Conservation (phyloP, 2,113 vertebrate species). For the Lasiurus cinereus region DNA sequence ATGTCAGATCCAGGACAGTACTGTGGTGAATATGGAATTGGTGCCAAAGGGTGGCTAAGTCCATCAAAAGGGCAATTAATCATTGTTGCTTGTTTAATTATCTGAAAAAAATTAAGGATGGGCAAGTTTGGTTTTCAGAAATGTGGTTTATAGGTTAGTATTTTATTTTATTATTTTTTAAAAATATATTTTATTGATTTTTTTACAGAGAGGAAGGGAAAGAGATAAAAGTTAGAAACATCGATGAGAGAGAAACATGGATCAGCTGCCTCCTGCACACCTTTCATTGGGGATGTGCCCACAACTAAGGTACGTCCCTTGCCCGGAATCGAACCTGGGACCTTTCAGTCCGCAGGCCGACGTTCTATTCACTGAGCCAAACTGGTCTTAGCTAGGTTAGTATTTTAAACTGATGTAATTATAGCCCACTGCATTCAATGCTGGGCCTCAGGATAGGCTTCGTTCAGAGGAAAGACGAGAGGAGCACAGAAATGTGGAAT, state of each 20-base stretch:
- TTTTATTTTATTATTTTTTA: background rate
- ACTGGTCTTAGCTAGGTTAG: background rate
- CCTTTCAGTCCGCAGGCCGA: too few species aligned
- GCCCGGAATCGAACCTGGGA: too few species aligned
- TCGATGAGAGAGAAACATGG: too few species aligned
- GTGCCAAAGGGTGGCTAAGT: background rate
- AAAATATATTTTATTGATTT: too few species aligned
- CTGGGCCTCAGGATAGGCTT: background rate
- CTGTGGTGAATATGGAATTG: background rate
- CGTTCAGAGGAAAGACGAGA: background rate
- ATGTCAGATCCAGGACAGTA: background rate
- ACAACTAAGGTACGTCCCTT: too few species aligned
- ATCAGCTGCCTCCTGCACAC: too few species aligned
- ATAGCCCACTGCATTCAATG: background rate
- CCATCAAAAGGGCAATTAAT: slow-evolving; percentile 12
- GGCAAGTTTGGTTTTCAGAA: slow-evolving; percentile 4
- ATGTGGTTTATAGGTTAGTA: background rate
- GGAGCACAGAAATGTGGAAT: background rate
- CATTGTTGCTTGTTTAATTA: slow-evolving; percentile 44
- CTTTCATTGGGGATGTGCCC: too few species aligned
- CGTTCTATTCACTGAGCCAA: too few species aligned
- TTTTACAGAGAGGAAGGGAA: too few species aligned
- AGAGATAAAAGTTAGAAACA: too few species aligned
- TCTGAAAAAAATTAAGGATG: slow-evolving; percentile 11
- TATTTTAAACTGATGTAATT: background rate